Evolutionary conservation across 1,140 invertebrate genomes (phyloP), one percentile per base, ranked within the genome.

Genomic region (Pristionchus pacificus): DNA sequence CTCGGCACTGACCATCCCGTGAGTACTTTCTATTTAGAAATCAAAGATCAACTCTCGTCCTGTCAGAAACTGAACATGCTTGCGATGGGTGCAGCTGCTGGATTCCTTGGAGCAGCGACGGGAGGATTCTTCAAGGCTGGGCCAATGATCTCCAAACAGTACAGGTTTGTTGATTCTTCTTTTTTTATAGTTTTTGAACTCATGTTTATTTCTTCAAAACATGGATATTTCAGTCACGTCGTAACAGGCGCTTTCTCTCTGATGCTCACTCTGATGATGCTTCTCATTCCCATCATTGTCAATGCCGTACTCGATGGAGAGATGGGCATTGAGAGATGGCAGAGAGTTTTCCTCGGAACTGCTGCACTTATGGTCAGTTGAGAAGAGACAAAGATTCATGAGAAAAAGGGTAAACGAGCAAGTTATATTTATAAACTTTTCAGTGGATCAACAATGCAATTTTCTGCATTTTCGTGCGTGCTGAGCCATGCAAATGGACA

Each of bases 101-200:
- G 80, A 19, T 66, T 74, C 27, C 73, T 81, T 6, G 79, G 80
- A 55, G 80, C 78, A 49, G 79, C 80, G 13, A 82, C 80, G 3
- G 80, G 80, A 33, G 80, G 80, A 60, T 82, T 82, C 75, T 82
- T 84, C 74, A 82, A 82, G 70, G 78, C 81, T 62, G 76, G 77
- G n/a, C 79, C 79, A 27, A 49, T 83, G 30, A 73, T 82, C 58
- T 76, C 80, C 2, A 84, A 80, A 49, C 80, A 82, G 33, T 82
- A 82, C 74, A 77, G 74, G 25, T 27, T 14, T 13, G 24, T 61
- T 0, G 0, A 25, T 6, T 27, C 10, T 61, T 10, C 29, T 24
- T 24, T 49, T 49, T 19, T 49, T 49, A 6, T 6, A 10, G 38
- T 49, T 49, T 6, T 10, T 6, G 19, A 6, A 10, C 38, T 49